Evolutionary conservation across 2,797 vertebrate genomes (phyloP).

Genomic region (Aldrovandia affinis): DNA sequence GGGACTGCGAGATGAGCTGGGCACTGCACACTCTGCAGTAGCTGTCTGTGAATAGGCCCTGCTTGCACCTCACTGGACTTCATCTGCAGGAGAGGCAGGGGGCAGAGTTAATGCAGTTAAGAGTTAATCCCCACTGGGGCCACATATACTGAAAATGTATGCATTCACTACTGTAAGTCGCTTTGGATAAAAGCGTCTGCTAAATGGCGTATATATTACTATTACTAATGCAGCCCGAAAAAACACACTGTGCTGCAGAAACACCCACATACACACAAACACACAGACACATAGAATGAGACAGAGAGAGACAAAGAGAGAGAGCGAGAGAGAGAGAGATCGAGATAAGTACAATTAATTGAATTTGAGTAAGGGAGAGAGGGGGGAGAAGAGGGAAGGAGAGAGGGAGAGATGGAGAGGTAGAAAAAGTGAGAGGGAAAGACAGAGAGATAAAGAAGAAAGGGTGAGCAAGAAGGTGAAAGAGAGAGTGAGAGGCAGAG

Average conservation of each 20-base stretch:
- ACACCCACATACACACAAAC: too few relatives aligned
- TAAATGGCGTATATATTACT: too few relatives aligned
- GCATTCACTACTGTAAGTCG: too few relatives aligned
- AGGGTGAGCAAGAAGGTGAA: background rate
- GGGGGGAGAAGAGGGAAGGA: background rate
- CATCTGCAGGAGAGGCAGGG: conserved; percentile 63
- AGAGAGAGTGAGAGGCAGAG: background rate
- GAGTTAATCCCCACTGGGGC: too few relatives aligned
- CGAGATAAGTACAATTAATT: too few relatives aligned
- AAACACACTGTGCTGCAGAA: too few relatives aligned
- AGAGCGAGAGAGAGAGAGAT: background rate
- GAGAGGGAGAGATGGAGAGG: background rate
- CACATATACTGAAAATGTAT: too few relatives aligned
- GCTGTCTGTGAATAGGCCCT: conserved; percentile 78
- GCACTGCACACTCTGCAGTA: conserved; percentile 85
- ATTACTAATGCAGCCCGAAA: too few relatives aligned
- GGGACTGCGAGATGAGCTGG: conserved; percentile 81
- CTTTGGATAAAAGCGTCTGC: too few relatives aligned
- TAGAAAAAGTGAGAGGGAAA: background rate
- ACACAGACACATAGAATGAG: background rate
- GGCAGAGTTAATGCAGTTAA: background rate
- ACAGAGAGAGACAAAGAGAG: background rate
- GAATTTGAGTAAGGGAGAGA: background rate
- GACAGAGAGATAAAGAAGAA: background rate
- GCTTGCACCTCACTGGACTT: conserved; percentile 78